Base-by-base conservation (phyloP, 1,140 invertebrate genomes). In the Bombus confusus region DNA sequence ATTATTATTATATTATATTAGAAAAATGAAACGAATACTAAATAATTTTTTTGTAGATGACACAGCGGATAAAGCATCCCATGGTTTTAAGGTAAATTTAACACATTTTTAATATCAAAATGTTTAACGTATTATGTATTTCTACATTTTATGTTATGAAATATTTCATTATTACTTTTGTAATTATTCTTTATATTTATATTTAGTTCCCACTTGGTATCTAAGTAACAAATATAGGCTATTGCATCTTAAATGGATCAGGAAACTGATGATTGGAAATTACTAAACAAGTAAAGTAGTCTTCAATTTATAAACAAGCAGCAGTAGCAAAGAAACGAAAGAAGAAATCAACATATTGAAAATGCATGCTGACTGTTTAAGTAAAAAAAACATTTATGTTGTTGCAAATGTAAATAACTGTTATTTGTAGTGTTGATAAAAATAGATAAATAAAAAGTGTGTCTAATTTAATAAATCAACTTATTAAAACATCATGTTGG, bases 401-500 rank as follows among this genome's bases (percentile, higher is more conserved):
- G 25, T 69, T 41, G 13, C n/a, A 68, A 76, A 59, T 78, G 31
- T 80, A 85, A 72, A n/a, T 73, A 85, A 80, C 10, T 74, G 59
- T 72, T 85, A 85, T 62, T 78, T 71, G 34, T 64, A 28, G 22
- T 59, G 57, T 25, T n/a, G 57, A 64, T 78, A 78, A 62, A 77
- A 78, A 83, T 57, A 37, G 34, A 2, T 34, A n/a, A 83, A 86
- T 37, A 34, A 71, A 72, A 83, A 22, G 1, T 62, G 13, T 52
- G 6, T 77, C 22, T n/a, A 39, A 64, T 81, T 57, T 69, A 75
- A 34, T 52, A 41, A 34, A 15, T 47, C 37, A 28, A 62, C 18
- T 79, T 78, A 86, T 31, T 86, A n/a, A 37, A 87, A 90, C 37
- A 57, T 75, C 34, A 71, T 80, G 13, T 77, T 62, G 18, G 59